Base-by-base conservation (phyloP, 2,113 vertebrate genomes). In the Thinocorus orbignyianus region DNA sequence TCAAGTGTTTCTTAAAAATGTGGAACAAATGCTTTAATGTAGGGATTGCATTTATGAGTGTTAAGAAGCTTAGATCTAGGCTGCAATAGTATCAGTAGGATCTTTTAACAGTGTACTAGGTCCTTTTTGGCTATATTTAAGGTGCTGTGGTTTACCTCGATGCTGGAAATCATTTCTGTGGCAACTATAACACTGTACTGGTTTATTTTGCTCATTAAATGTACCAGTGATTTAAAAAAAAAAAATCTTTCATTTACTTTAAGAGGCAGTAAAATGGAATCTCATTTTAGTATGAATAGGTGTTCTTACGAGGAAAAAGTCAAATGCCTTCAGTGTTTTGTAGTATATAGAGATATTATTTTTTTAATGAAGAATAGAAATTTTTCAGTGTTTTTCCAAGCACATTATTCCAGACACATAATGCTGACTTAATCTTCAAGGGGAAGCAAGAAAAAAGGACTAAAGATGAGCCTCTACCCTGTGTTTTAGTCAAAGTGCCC, bases 31-130 rank as follows among this genome's bases (percentile, higher is more conserved):
- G 20, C 44, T 76, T 70, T 35, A 1, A 2, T 39, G 37, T 68
- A 62, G 13, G 18, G 22, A 7, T 23, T 76, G 24, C 11, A 4
- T 41, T 35, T 22, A 25, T 55, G 46, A 71, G 18, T 2, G 2
- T 33, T 24, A 60, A 65, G 55, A 11, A 58, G 23, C 11, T 71
- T n/a, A 54, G 30, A 13, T 26, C 7, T 24, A 66, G 35, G 19
- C 26, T 14, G 25, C 10, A 11, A 10, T 14, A 18, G 7, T 31
- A 31, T 31, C 4, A 6, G 1, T 37, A 11, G 20, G 26, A 14
- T 16, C 2, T 66, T 65, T 52, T 66, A 48, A 25, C 46, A 31
- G 3, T 11, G 2, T 7, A 0, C 14, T 22, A 7, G 13, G 25
- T 42, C 13, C 8, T 46, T 69, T 93, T 19, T 62, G 57, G n/a